Base-by-base conservation (phyloP, 2,797 vertebrate species). In the Pseudocheirus occidentalis region DNA sequence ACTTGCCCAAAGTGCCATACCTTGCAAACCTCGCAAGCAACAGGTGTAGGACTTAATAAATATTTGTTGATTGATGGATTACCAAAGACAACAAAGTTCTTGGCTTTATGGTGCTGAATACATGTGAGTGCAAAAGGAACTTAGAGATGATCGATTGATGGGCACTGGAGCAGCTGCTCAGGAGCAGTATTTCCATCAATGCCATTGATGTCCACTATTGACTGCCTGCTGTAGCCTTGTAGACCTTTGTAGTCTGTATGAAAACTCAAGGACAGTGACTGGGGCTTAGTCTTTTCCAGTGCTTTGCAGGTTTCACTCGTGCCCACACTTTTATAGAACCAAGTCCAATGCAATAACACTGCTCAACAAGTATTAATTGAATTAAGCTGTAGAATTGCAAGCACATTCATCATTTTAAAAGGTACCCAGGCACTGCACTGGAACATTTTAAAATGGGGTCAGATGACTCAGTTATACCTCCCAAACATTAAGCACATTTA, bases 391-490 rank as follows among this genome's bases (percentile, higher is more conserved):
- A 46, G 56, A 73, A 92, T 97, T 87, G 58, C 18, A 95, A 87
- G 52, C 91, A 66, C 55, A 92, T 92, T 94, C 56, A 55, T 95
- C 46, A 94, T 94, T 95, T 90, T 90, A 73, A 95, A 95, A 93
- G 89, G 55, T 73, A 95, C 34, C 21, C 58, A 94, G 52, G 94
- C 91, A 93, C 40, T 90, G 10, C 55, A 90, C 53, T 94, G 58
- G 90, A 96, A 95, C 93, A 24, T 96, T 95, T 92, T 89, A 92
- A 91, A 92, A 95, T 28, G 89, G 55, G 81, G 56, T 91, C 92
- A 90, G 62, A 91, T n/a, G 56, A 40, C 24, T 96, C 55, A 92
- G 62, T 81, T 81, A 46, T 87, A 50, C 40, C 46, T 87, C 73
- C 40, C 73, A 87, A 87, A 87, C 73, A 87, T 87, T 2, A 87